phyloP scores from a whole-genome alignment of 2,888 invertebrate species.

The Oligia fasciuncula region DNA sequence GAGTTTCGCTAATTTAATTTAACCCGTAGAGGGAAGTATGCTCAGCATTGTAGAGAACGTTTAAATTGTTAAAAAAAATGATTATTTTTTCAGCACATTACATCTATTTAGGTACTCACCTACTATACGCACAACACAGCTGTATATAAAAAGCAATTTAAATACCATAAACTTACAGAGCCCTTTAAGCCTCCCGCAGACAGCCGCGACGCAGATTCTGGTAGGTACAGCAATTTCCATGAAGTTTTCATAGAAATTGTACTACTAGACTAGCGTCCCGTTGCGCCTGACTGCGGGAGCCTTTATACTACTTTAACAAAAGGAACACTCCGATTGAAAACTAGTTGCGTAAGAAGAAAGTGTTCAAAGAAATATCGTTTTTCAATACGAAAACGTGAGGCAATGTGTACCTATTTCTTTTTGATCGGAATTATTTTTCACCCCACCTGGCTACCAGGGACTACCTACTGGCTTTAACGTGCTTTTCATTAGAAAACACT shows the following conservation, averaged over 20 bases:
- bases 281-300: neutral
- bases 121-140: neutral
- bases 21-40: neutral
- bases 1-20: neutral
- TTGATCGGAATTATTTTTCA: neutral
- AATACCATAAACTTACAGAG: no score
- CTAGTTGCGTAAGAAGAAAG: no score
- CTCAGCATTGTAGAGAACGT: slow-evolving; percentile 19
- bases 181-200: no score
- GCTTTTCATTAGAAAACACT: neutral
- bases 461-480: no score
- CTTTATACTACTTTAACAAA: no score
- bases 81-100: slow-evolving; percentile 4
- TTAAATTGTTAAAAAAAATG: neutral
- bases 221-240: no score
- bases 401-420: neutral
- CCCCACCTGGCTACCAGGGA: no score
- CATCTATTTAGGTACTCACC: neutral
- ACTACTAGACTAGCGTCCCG: neutral
- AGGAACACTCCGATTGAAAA: no score
- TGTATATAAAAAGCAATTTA: neutral
- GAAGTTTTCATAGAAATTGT: no score
- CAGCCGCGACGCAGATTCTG: no score
- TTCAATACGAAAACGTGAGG: neutral
- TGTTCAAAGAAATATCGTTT: neutral